Base-by-base conservation (phyloP, 2,888 invertebrate species). In the Boloria euphrosyne region DNA sequence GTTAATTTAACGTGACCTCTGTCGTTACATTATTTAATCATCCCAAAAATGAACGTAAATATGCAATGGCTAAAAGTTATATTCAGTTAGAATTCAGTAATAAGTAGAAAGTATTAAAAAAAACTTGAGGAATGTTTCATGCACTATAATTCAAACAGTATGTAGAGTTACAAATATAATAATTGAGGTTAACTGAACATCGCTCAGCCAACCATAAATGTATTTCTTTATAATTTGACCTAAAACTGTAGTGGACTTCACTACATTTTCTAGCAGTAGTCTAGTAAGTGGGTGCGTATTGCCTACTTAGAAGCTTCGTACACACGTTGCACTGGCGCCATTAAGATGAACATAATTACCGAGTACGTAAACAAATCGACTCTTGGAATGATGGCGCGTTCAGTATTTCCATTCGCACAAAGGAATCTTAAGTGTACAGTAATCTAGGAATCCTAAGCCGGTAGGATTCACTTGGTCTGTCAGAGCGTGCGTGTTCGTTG, bases 391-490 rank as follows among this genome's bases (percentile, higher is more conserved):
- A 71, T 67, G 77, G 75, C 74, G 74, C 73, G 74, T 74, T 69
- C 71, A 77, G 79, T 77, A 81, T 83, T 75, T 74, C 74, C 75
- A 72, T 71, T 72, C 74, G 74, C 73, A 73, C 70, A 81, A 82
- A 84, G 81, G 84, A 87, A 87, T 89, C 75, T 84, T 83, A 86
- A 87, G 84, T 83, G 81, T 78, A 78, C 75, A 78, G 81, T 78
- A 83, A 84, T 86, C 81, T 82, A 78, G 79, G 74, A 76, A 80
- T 78, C 77, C 77, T 74, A 76, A 72, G 74, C 76, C 74, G 73
- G 73, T 74, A 76, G 76, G 76, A 80, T 81, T 79, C 76, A 77
- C 74, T 73, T 75, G 67, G 67, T 63, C 69, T 71, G 74, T 75
- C 78, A 74, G 68, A 71, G 67, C 63, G 70, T 64, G 71, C 69